Base-by-base conservation (phyloP, 1,140 invertebrate genomes). In the Drepana arcuata region DNA sequence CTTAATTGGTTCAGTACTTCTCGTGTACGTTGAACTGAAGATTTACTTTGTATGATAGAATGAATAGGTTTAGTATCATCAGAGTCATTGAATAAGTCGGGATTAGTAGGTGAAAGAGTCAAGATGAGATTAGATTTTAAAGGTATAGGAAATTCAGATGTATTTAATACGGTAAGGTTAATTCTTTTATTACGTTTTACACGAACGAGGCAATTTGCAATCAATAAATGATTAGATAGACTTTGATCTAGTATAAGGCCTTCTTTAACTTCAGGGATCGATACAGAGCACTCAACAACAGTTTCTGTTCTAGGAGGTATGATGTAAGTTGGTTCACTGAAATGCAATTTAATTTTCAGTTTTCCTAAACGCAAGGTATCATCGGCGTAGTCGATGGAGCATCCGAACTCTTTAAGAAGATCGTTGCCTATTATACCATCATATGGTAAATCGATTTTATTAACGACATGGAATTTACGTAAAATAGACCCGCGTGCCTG, bases 341-440 rank as follows among this genome's bases (percentile, higher is more conserved):
- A 58, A 27, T 36, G 16, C 6, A 57, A 21, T 14, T 42, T 42
- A 15, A 48, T 15, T 21, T 35, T 16, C 1, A 14, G 21, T 13
- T 42, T 24, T 14, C 29, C 21, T 6, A 48, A 25, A 24, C 28
- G n/a, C 7, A 51, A n/a, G 11, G 26, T 21, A 14, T 40, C 36
- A 29, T 34, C 25, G 21, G 36, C 34, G 18, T 57, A 51, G 16
- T 58, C 34, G 6, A 55, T 55, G 6, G 27, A 47, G 21, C 35
- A 51, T 7, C 30, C 36, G 24, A 26, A 31, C 3, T 7, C 24
- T 7, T 38, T 34, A 16, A 48, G 28, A 23, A 49, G 35, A 18
- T 58, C 49, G 7, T 35, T 45, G 2, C 55, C 55, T 12, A 59
- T 44, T 14, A 59, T 59, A 11, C 54, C 50, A 34, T 58, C 54